Evolutionary conservation across 2,113 vertebrate genomes (phyloP).

Genomic region (Sturnira hondurensis): DNA sequence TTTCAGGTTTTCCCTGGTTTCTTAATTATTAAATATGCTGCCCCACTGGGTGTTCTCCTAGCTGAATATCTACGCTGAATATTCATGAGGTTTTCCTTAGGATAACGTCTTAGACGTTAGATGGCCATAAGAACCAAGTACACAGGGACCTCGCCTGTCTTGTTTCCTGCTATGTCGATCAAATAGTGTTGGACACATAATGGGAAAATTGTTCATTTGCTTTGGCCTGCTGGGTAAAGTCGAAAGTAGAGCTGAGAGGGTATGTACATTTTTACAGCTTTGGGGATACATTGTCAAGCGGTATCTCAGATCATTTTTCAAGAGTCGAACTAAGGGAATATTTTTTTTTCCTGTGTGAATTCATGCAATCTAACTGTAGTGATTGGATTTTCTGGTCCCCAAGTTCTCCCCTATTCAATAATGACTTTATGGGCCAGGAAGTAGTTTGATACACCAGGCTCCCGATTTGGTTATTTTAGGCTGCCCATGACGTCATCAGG

Average conservation of each 20-base stretch:
- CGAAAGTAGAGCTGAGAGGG: background rate
- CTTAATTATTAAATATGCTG: background rate
- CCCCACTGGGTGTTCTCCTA: background rate
- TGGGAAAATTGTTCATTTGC: background rate
- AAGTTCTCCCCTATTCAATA: background rate
- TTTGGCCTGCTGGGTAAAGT: background rate
- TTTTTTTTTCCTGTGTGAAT: background rate
- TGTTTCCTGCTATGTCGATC: background rate
- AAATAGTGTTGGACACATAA: background rate
- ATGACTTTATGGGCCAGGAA: background rate
- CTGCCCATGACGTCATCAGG: background rate
- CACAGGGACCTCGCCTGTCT: background rate
- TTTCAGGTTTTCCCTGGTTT: background rate
- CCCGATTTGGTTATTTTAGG: slow-evolving; percentile 14
- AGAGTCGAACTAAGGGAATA: slow-evolving; percentile 14
- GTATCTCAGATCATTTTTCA: background rate
- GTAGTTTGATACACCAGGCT: background rate
- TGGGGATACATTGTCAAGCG: background rate
- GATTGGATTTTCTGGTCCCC: background rate
- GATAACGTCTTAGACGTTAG: background rate
- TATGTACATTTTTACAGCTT: background rate
- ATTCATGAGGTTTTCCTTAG: background rate
- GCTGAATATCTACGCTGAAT: background rate
- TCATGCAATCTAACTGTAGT: background rate
- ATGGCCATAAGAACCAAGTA: background rate